These are phyloP conservation scores for Stictonetta naevosa DNA, from an alignment of 2,113 vertebrate species.

Conservation along the genomic window DNA sequence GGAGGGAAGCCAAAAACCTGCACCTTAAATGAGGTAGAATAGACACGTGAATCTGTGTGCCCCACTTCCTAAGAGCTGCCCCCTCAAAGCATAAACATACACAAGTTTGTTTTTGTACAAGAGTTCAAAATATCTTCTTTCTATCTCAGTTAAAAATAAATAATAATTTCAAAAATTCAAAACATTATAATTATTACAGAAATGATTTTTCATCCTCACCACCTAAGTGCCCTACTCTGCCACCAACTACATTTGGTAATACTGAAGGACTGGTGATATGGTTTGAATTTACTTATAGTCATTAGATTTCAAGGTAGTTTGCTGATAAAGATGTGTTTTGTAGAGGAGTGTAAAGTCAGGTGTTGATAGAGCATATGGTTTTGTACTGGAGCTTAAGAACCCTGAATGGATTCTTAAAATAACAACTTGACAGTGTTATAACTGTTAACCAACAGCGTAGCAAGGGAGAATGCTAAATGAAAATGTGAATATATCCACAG, in stretches of 20 bases:
- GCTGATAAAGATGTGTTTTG: neutral
- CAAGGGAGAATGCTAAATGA: slow-evolving; percentile 14
- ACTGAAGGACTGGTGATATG: neutral
- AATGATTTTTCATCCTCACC: neutral
- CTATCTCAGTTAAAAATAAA: neutral
- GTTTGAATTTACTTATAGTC: neutral
- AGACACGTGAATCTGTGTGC: neutral
- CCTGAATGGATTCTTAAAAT: slow-evolving; percentile 44
- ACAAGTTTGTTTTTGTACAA: neutral
- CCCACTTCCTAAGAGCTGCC: fast-evolving
- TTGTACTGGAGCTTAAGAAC: slow-evolving; percentile 19
- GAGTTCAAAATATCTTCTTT: neutral
- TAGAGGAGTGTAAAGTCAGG: neutral
- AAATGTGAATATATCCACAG: slow-evolving; percentile 36
- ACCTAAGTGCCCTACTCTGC: neutral
- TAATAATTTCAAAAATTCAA: neutral
- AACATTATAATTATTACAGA: neutral
- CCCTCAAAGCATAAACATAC: neutral
- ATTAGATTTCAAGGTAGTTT: neutral
- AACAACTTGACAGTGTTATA: slow-evolving; percentile 26
- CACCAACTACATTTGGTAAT: neutral
- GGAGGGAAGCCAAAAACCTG: neutral
- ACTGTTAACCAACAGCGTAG: slow-evolving; percentile 9
- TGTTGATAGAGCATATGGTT: neutral
- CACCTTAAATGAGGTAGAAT: neutral